Evolutionary conservation across 64 coral and sea anemone species (phyloP).

Genomic region (Anthopleura sola): DNA sequence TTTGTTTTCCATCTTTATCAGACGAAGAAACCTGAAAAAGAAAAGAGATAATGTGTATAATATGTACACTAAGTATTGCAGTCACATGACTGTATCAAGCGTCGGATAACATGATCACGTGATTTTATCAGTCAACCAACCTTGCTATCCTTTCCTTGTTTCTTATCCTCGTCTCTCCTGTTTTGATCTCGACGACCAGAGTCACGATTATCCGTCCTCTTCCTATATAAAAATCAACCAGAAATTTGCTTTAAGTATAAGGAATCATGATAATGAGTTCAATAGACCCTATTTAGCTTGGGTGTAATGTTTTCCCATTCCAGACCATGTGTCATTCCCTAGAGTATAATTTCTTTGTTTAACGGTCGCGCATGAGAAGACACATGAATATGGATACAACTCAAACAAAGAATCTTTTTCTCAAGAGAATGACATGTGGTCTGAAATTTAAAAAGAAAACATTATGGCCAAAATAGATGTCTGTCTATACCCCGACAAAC

Average conservation of each 20-base stretch:
- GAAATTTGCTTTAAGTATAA: background rate
- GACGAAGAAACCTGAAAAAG: background rate
- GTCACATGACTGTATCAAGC: background rate
- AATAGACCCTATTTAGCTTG: no score
- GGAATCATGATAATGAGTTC: no score
- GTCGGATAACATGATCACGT: background rate
- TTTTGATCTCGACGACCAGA: constrained; percentile 7
- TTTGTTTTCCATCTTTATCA: constrained; percentile 33
- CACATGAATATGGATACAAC: no score
- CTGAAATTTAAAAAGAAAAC: no score
- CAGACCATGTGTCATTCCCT: no score
- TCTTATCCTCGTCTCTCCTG: constrained; percentile 12
- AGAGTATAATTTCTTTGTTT: no score
- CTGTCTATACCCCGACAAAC: no score
- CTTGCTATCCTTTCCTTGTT: background rate
- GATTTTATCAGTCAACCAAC: background rate
- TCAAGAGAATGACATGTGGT: no score
- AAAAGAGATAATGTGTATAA: background rate
- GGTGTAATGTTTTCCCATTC: no score
- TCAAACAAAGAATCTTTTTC: no score
- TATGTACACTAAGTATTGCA: background rate
- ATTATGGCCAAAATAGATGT: no score
- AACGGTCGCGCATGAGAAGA: no score
- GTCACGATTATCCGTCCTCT: background rate
- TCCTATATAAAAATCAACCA: background rate